Evolutionary conservation across 2,888 invertebrate genomes (phyloP).

Genomic region (Liopterus haemorrhoidalis): DNA sequence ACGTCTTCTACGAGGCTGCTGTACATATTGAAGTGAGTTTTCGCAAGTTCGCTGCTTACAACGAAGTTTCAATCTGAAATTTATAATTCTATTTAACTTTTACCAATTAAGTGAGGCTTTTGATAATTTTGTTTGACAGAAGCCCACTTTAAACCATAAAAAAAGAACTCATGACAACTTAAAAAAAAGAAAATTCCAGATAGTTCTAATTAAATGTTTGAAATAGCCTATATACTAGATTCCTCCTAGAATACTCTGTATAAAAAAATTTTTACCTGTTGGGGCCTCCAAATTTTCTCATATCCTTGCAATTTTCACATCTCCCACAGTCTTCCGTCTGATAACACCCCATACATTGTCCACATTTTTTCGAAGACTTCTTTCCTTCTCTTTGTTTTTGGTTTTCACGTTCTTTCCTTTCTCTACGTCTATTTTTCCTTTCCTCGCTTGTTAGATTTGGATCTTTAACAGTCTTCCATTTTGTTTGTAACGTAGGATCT

Average conservation of each 20-base stretch:
- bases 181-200: too few relatives aligned
- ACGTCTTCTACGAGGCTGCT: conserved; percentile 32
- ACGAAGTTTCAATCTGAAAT: conserved; percentile 47
- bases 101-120: too few relatives aligned
- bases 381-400: conserved; percentile 37
- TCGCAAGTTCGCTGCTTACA: conserved; percentile 51
- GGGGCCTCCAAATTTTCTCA: conserved; percentile 49
- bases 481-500: conserved; percentile 68
- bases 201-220: too few relatives aligned
- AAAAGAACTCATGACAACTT: too few relatives aligned
- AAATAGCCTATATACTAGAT: conserved; percentile 40
- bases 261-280: conserved; percentile 42
- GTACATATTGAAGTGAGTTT: conserved; percentile 34
- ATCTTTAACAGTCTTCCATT: conserved; percentile 42
- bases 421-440: conserved; percentile 28
- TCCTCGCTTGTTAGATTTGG: conserved; percentile 30
- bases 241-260: conserved; percentile 40
- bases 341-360: conserved; percentile 69
- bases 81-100: too few relatives aligned
- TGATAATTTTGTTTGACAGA: too few relatives aligned
- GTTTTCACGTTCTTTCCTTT: too few relatives aligned
- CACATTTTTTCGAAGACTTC: conserved; percentile 55
- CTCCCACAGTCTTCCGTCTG: conserved; percentile 63
- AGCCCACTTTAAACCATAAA: too few relatives aligned
- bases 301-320: conserved; percentile 60